phyloP scores from a whole-genome alignment of 2,113 vertebrate genomes.

The Apeltes quadracus region DNA sequence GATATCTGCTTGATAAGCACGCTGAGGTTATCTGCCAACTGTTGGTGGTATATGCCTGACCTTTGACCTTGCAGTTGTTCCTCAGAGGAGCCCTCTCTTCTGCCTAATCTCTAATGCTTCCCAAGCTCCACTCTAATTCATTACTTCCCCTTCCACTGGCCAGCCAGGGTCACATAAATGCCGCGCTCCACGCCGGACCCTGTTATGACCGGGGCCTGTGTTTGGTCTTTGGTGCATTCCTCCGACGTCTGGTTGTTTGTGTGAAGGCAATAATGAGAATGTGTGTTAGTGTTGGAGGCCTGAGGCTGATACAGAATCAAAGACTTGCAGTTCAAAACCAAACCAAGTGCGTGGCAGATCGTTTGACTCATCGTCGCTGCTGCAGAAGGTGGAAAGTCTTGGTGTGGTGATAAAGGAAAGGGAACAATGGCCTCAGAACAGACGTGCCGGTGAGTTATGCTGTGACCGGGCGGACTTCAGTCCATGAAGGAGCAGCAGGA shows the following conservation, averaged over 20 bases:
- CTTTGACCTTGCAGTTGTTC: conserved; percentile 68
- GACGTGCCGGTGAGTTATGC: conserved; percentile 66
- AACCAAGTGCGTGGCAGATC: neutral
- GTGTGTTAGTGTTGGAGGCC: neutral
- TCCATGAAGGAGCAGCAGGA: conserved; percentile 70
- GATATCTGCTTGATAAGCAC: conserved; percentile 54
- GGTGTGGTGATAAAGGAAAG: conserved; percentile 17
- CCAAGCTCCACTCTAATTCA: conserved; percentile 78
- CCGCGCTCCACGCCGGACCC: conserved; percentile 54
- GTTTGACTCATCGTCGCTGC: conserved; percentile 8
- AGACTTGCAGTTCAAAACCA: conserved; percentile 3
- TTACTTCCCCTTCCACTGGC: conserved; percentile 73
- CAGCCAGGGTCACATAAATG: conserved; percentile 67
- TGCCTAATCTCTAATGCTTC: conserved; percentile 81
- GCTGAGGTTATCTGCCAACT: conserved; percentile 68
- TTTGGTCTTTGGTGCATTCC: conserved; percentile 62
- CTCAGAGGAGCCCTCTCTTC: conserved; percentile 65
- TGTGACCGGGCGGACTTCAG: conserved; percentile 59
- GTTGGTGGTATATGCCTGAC: conserved; percentile 74
- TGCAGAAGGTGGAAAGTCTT: neutral
- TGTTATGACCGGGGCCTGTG: conserved; percentile 46
- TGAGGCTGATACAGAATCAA: neutral
- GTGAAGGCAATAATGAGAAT: conserved; percentile 15
- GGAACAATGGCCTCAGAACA: conserved; percentile 56
- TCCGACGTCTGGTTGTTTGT: conserved; percentile 47